Evolutionary conservation across 2,797 vertebrate genomes (phyloP).

Genomic region (Microcaecilia unicolor): DNA sequence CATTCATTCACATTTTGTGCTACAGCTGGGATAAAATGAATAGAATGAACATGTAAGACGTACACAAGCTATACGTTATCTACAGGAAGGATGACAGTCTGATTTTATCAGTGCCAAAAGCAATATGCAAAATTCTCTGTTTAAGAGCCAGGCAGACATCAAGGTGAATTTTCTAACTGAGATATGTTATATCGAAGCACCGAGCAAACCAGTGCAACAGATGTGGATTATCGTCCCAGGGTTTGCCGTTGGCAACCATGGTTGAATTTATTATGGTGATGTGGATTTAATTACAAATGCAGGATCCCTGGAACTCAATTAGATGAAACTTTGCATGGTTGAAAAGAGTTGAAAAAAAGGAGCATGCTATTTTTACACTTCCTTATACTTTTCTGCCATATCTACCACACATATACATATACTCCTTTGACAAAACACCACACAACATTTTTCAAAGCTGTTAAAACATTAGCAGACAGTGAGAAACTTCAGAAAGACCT

Average conservation of each 20-base stretch:
- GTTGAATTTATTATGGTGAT: background rate
- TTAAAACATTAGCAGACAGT: too few species aligned
- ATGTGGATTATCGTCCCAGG: background rate
- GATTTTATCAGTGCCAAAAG: conserved; percentile 18
- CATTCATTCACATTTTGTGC: conserved; percentile 44
- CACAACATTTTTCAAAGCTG: too few species aligned
- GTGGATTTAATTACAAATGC: too few species aligned
- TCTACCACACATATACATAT: too few species aligned
- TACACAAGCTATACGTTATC: conserved; percentile 3
- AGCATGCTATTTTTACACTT: too few species aligned
- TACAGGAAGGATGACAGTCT: conserved; percentile 4
- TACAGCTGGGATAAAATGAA: conserved; percentile 15
- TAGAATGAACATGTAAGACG: conserved; percentile 17
- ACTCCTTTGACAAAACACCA: too few species aligned
- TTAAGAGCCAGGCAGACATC: conserved; percentile 4
- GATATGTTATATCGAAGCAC: background rate
- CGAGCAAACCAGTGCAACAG: background rate
- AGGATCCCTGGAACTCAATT: too few species aligned
- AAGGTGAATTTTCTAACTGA: conserved; percentile 7
- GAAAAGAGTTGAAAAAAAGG: too few species aligned
- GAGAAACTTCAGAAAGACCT: too few species aligned
- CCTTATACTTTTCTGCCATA: too few species aligned
- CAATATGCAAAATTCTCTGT: background rate
- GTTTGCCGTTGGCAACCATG: background rate
- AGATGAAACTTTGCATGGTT: too few species aligned